Evolutionary conservation across 35 echinoderm and acorn worm species (phyloP).

Genomic region (Eucidaris tribuloides): DNA sequence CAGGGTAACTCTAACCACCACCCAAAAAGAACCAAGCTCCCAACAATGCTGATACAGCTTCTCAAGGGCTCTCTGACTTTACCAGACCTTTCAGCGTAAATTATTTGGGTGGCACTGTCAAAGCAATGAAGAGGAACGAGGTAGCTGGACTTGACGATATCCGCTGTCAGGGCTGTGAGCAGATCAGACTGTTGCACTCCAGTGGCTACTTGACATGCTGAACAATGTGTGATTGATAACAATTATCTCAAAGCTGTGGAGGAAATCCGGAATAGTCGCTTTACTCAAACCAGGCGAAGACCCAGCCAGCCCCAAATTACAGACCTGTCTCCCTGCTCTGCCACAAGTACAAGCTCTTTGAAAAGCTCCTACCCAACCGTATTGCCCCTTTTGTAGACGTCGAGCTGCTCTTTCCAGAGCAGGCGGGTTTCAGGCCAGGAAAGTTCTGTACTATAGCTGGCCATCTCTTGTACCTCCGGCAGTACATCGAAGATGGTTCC

Average conservation of each 20-base stretch:
- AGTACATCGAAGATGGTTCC: background rate
- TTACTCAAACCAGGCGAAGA: slow-evolving; percentile 41
- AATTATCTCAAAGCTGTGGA: slow-evolving; percentile 35
- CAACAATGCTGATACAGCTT: background rate
- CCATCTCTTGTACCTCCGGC: background rate
- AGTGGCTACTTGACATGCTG: slow-evolving; percentile 23
- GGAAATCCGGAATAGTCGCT: slow-evolving; percentile 8
- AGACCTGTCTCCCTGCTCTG: slow-evolving; percentile 50
- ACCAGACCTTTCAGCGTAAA: slow-evolving; percentile 2
- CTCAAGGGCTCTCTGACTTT: background rate
- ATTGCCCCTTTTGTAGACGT: slow-evolving; percentile 17
- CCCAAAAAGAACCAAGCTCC: background rate
- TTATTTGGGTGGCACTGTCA: background rate
- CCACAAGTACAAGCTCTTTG: slow-evolving; percentile 49
- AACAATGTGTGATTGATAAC: background rate
- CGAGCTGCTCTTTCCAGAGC: slow-evolving; percentile 36
- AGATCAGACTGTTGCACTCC: slow-evolving; percentile 18
- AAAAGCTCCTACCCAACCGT: slow-evolving; percentile 36
- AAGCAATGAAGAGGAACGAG: slow-evolving; percentile 9
- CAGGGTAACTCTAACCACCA: background rate
- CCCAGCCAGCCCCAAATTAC: no score
- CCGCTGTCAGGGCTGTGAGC: background rate
- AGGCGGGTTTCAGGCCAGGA: slow-evolving; percentile 4
- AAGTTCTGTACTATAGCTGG: background rate
- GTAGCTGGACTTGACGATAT: slow-evolving; percentile 32